Base-by-base conservation (phyloP, 2,888 invertebrate genomes). In the Callimorpha dominula region DNA sequence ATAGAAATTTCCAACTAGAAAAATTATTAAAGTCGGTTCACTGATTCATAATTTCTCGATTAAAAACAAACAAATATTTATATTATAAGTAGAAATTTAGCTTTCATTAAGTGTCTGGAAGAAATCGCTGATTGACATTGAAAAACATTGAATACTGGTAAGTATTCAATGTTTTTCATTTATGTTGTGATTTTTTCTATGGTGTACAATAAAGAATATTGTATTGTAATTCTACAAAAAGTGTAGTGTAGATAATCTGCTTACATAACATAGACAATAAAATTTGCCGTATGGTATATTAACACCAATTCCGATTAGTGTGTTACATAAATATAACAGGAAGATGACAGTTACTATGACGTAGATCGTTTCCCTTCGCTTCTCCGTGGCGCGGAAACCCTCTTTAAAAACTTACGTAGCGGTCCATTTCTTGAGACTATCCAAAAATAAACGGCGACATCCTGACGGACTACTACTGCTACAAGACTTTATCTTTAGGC, bases 401-500 rank as follows among this genome's bases (percentile, higher is more conserved):
- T 76, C 54, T 62, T 71, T 67, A 78, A 73, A 72, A 76, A 75
- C 49, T 72, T 71, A 71, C 64, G 40, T 76, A 68, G 72, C 49
- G 50, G 60, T 63, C 46, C 77, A 72, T 71, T 67, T 74, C 71
- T 70, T 73, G 63, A 64, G 50, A 72, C 64, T 64, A 31, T 72
- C 75, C 71, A 70, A 81, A 83, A 81, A 81, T 82, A 81, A 81
- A 74, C 70, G 67, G 60, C 65, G 75, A 72, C 72, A 73, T 78
- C 74, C 78, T 78, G 78, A 62, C 54, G 70, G 57, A 31, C 31
- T 31, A 31, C 31, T 31, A 72, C 43, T 20, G 71, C 43, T 65
- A 65, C 62, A 43, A 65, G 52, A 46, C 63, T 42, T 46, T 42
- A 42, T 70, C 43, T 63, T 65, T 52, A 64, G 54, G 46, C 65